phyloP scores from a whole-genome alignment of 2,888 invertebrate species.

The Epinotia brunnichana region DNA sequence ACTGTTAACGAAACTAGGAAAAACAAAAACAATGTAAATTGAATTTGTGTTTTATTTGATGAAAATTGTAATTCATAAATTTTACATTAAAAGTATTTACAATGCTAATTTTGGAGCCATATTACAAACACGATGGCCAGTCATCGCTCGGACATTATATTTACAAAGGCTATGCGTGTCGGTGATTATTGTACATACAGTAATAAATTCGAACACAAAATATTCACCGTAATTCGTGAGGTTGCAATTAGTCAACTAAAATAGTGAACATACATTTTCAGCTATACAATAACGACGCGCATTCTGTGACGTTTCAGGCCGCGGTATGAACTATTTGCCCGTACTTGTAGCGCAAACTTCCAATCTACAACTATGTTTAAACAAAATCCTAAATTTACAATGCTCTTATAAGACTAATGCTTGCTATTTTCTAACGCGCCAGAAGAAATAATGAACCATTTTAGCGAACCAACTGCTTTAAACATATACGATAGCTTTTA shows the following conservation, averaged over 20 bases:
- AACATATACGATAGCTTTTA: constrained; percentile 20
- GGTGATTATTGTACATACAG: constrained; percentile 49
- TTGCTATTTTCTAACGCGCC: constrained; percentile 44
- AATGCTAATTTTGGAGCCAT: constrained; percentile 60
- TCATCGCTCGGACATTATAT: constrained; percentile 65
- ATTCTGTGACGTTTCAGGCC: constrained; percentile 44
- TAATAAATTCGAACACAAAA: constrained; percentile 42
- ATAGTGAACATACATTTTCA: constrained; percentile 23
- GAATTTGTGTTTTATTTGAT: constrained; percentile 80
- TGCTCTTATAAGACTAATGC: constrained; percentile 38
- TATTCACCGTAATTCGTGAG: constrained; percentile 44
- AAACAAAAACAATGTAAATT: constrained; percentile 46
- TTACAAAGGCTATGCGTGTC: constrained; percentile 70
- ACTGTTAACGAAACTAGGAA: background rate
- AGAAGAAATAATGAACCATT: constrained; percentile 28
- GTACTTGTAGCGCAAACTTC: constrained; percentile 40
- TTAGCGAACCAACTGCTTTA: constrained; percentile 20
- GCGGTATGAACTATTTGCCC: constrained; percentile 44
- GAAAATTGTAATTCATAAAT: constrained; percentile 82
- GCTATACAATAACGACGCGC: constrained; percentile 38
- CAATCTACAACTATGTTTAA: constrained; percentile 32
- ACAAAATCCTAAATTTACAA: constrained; percentile 40
- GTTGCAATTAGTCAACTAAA: constrained; percentile 38
- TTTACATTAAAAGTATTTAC: constrained; percentile 82
- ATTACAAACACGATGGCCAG: constrained; percentile 64